Evolutionary conservation across 2,797 vertebrate species (phyloP), one percentile per base, ranked within the genome.

Genomic region (Brachymystax lenok): DNA sequence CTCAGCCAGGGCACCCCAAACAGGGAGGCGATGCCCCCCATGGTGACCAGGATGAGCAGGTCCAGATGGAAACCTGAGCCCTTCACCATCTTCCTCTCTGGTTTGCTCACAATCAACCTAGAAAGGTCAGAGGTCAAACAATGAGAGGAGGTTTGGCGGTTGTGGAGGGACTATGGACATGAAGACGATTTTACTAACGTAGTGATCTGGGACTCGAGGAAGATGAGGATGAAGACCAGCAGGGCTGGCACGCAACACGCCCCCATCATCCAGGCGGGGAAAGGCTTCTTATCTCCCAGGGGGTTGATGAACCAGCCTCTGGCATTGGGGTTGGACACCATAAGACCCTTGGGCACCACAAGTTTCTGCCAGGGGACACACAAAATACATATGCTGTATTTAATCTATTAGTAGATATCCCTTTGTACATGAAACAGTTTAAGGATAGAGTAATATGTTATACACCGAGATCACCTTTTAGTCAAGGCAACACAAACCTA

Each of bases 1-100:
- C 96, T 99, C 85, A 99, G 95, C 98, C 98, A 99, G 69, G 98
- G 98, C 82, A 96, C 91, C n/a, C 98, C 98, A 0, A 99, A 98
- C 70, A 99, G 72, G 17, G 98, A 95, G 0, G 88, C 87, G 71
- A 96, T 69, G 1, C 97, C 97, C 0, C 98, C 98, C 97, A 99
- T 96, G 84, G 88, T 89, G 79, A 98, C 97, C 1, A 99, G 93
- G 84, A 99, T 83, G 83, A 99, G 95, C 80, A 99, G 93, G 80
- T 99, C 98, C 61, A 96, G 92, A 84, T 99, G 98, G 91, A 99
- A 99, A n/a, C 98, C 98, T 0, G 96, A 97, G 50, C 98, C 98
- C 88, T 99, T 99, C 80, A 96, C 13, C 95, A 99, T 87, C 90
- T 97, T 99, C 80, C 97, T 93, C 77, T 99, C 98, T 0, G 97